phyloP scores from a whole-genome alignment of 2,113 vertebrate genomes.

The Mirounga angustirostris region DNA sequence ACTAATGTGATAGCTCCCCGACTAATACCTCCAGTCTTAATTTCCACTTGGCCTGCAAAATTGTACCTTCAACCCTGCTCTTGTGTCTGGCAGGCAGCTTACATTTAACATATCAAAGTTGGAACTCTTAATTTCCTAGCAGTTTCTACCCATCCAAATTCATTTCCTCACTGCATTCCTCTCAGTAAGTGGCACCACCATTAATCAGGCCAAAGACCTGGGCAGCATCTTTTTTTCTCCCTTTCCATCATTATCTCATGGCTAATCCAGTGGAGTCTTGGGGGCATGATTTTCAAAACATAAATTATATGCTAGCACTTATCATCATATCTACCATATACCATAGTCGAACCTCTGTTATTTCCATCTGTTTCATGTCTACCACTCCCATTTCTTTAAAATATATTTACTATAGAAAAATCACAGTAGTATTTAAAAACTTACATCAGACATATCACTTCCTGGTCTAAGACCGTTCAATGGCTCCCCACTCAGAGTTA shows the following conservation, averaged over 20 bases:
- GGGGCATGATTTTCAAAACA: neutral
- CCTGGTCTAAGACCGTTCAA: neutral
- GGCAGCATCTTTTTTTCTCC: neutral
- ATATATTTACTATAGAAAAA: neutral
- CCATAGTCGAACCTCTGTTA: neutral
- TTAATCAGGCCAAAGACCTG: neutral
- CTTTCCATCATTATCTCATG: neutral
- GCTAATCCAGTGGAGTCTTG: neutral
- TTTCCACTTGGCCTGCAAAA: neutral
- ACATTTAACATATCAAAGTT: neutral
- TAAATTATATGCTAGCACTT: neutral
- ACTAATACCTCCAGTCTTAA: neutral
- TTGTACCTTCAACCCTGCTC: no score
- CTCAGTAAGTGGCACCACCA: neutral
- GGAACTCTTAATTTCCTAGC: neutral
- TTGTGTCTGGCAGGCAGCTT: neutral
- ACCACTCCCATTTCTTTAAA: neutral
- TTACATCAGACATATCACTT: neutral
- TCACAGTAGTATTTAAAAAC: neutral
- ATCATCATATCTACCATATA: no score
- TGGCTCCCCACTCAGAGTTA: neutral
- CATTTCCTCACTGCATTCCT: neutral
- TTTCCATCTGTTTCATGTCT: neutral
- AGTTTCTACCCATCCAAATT: neutral
- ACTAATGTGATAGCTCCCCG: neutral